Base-by-base conservation (phyloP, 2,113 vertebrate genomes). In the Prietella phreatophila region DNA sequence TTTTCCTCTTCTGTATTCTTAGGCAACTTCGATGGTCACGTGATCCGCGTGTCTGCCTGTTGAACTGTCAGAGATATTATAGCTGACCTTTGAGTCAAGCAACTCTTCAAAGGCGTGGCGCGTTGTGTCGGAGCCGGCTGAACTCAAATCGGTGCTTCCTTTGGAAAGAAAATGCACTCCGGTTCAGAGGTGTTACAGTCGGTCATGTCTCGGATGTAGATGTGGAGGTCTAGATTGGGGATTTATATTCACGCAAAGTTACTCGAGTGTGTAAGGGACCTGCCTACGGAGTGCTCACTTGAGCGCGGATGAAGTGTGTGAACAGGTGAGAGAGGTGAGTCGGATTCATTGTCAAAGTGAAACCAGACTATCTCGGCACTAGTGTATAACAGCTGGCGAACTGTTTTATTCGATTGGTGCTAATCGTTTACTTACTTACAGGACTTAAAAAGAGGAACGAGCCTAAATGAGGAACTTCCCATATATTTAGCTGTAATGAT, bases 81-180 rank as follows among this genome's bases (percentile, higher is more conserved):
- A 91, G 83, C n/a, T 94, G 93, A 93, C 95, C 94, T 94, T 94
- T 93, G 92, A 88, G 87, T 93, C 85, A 63, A 58, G 87, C 92
- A 92, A 92, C 93, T 92, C 58, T 71, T 73, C 1, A 60, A 86
- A 30, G 67, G 67, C 86, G 84, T 86, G 86, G 69, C 5, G 73
- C 25, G 30, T 3, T 27, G 5, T 17, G 15, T 42, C 67, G 53
- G 56, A 33, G 79, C 69, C 63, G 27, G 25, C 63, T 42, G 42
- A 3, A 25, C 11, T 33, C 30, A 73, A 33, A 27, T 2, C 8
- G 60, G 53, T 15, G 78, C 27, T 33, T 53, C 8, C 1, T n/a
- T 61, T 15, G 5, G 65, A 82, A 71, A 42, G 19, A 36, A 42
- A 83, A 60, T 15, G 27, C 50, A 58, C 67, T 56, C 27, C 4